Conservation (phyloP, 2,113 vertebrate genomes). For the Periophthalmus modestus region DNA sequence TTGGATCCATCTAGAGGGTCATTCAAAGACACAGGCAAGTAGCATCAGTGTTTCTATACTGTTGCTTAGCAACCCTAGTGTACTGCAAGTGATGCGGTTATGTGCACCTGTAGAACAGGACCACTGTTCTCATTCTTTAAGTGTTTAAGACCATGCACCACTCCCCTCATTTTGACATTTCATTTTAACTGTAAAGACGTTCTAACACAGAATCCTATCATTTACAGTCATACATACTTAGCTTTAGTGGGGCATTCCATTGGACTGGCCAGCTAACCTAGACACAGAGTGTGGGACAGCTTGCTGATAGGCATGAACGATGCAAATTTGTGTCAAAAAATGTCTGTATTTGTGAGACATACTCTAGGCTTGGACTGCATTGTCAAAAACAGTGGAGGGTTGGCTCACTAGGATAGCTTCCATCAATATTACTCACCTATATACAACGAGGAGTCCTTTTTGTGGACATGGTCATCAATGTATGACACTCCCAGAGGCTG, state of each 20-base stretch:
- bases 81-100: constrained; percentile 37
- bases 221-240: too few species aligned
- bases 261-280: too few species aligned
- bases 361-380: too few species aligned
- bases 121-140: constrained; percentile 16
- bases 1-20: constrained; percentile 26
- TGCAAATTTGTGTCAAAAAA: not conserved
- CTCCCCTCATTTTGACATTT: too few species aligned
- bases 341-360: not conserved
- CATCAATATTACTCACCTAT: constrained; percentile 85
- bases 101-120: constrained; percentile 42
- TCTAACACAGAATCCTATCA: too few species aligned
- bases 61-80: constrained; percentile 62
- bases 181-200: not conserved
- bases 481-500: constrained; percentile 81
- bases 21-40: constrained; percentile 31
- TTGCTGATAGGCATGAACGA: not conserved
- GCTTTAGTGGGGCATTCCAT: too few species aligned
- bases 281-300: too few species aligned
- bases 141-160: constrained; percentile 5
- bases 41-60: constrained; percentile 41
- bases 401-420: not conserved
- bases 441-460: constrained; percentile 95
- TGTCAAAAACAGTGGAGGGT: not conserved
- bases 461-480: constrained; percentile 93